These are phyloP conservation scores for Drosophila sp. DNA, from an alignment of 1,140 invertebrate genomes.

Conservation along the genomic window DNA sequence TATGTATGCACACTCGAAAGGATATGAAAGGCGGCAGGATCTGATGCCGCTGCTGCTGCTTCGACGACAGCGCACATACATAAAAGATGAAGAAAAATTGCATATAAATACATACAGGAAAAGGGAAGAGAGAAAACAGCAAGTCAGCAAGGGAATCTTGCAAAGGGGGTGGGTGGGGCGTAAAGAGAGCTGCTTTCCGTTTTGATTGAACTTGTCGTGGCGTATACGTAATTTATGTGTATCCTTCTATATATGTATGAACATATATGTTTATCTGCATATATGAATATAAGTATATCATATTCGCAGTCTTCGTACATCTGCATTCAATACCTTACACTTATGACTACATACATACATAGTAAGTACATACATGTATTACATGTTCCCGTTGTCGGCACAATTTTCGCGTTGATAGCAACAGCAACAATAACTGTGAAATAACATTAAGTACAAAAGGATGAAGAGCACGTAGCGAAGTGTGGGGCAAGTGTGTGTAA, in stretches of 20 bases:
- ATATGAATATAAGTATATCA: constrained; percentile 22
- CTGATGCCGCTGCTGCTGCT: background rate
- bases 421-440: constrained; percentile 50
- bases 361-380: background rate
- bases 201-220: constrained; percentile 63
- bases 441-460: constrained; percentile 59
- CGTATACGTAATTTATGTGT: constrained; percentile 74
- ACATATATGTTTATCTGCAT: constrained; percentile 22
- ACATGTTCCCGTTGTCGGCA: constrained; percentile 8
- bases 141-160: constrained; percentile 22
- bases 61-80: constrained; percentile 72
- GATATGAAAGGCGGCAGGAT: constrained; percentile 64
- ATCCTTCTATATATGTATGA: constrained; percentile 29
- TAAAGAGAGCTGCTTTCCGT: constrained; percentile 49
- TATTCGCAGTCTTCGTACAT: constrained; percentile 54
- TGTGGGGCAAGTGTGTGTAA: no score
- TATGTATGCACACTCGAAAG: constrained; percentile 59
- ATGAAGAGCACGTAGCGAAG: background rate
- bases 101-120: constrained; percentile 67
- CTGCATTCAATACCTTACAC: constrained; percentile 57
- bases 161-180: constrained; percentile 4
- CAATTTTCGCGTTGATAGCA: constrained; percentile 59
- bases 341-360: constrained; percentile 23
- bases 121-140: background rate
- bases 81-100: constrained; percentile 81